Conservation (phyloP, 2,888 invertebrate genomes). For the Xestia ashworthii region DNA sequence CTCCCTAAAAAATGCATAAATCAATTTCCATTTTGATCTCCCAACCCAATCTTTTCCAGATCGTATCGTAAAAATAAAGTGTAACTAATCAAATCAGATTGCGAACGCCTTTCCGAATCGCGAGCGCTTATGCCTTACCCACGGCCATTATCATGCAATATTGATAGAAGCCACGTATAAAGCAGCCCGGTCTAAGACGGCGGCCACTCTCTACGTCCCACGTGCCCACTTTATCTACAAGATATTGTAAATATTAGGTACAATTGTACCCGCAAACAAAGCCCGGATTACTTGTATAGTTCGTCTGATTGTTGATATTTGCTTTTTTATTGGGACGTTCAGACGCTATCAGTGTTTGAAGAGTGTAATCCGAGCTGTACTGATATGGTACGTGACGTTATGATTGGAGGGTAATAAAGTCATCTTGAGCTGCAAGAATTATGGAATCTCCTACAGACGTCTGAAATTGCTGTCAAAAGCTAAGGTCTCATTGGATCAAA, state of each 20-base stretch:
- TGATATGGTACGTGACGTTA: constrained; percentile 37
- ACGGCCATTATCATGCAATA: constrained; percentile 77
- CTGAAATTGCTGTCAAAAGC: neutral
- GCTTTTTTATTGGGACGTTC: constrained; percentile 82
- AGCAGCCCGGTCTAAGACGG: constrained; percentile 76
- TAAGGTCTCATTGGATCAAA: neutral
- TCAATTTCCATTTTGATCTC: constrained; percentile 49
- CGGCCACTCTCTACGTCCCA: constrained; percentile 74
- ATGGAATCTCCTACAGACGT: constrained; percentile 4
- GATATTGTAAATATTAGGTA: constrained; percentile 82
- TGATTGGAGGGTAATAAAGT: constrained; percentile 43
- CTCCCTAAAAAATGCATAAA: constrained; percentile 48
- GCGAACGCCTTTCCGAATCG: constrained; percentile 43
- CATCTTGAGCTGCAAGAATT: constrained; percentile 18
- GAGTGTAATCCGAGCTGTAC: constrained; percentile 62
- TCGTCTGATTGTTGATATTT: constrained; percentile 77
- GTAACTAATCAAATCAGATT: constrained; percentile 49
- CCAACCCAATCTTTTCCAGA: constrained; percentile 43
- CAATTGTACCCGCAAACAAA: constrained; percentile 76
- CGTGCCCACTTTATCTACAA: constrained; percentile 79
- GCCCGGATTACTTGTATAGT: constrained; percentile 71
- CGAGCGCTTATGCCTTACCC: constrained; percentile 66
- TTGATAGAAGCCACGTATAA: constrained; percentile 81
- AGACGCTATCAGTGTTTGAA: constrained; percentile 69
- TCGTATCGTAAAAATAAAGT: constrained; percentile 59